Evolutionary conservation across 1,140 invertebrate genomes (phyloP).

Genomic region (Tribolium castaneum): DNA sequence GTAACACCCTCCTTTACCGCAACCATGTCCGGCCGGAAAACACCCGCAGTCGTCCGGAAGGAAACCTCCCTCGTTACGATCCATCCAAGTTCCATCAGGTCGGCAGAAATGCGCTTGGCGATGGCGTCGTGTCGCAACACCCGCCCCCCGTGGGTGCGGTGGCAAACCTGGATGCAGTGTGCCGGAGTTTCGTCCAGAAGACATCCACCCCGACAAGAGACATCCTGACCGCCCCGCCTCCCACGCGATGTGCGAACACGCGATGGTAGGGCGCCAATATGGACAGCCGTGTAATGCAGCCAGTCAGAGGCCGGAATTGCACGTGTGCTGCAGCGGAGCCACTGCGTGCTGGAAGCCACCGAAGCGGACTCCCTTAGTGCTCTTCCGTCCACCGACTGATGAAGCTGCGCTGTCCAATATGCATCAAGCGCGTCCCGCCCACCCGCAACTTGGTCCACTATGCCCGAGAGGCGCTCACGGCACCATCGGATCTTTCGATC

Average conservation of each 20-base stretch:
- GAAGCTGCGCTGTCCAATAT: background rate
- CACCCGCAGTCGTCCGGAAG: background rate
- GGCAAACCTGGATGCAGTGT: background rate
- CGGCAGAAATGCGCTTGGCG: background rate
- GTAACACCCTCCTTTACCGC: too few relatives aligned
- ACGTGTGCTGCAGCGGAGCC: background rate
- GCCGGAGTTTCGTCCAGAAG: background rate
- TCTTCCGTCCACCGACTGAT: background rate
- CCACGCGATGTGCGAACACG: background rate
- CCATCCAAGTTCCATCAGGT: background rate
- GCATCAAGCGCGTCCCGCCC: too few relatives aligned
- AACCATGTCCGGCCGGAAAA: background rate
- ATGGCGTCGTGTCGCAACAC: background rate
- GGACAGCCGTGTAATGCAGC: background rate
- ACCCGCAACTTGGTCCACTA: too few relatives aligned
- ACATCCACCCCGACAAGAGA: background rate
- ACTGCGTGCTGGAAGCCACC: background rate
- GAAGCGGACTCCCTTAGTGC: background rate
- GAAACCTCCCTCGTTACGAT: background rate
- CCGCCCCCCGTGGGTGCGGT: background rate
- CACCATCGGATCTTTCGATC: too few relatives aligned
- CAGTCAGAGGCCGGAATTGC: background rate
- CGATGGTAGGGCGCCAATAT: background rate
- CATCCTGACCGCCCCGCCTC: background rate
- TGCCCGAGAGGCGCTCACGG: too few relatives aligned